phyloP scores from a whole-genome alignment of 2,797 vertebrate species.

The Linurgus olivaceus region DNA sequence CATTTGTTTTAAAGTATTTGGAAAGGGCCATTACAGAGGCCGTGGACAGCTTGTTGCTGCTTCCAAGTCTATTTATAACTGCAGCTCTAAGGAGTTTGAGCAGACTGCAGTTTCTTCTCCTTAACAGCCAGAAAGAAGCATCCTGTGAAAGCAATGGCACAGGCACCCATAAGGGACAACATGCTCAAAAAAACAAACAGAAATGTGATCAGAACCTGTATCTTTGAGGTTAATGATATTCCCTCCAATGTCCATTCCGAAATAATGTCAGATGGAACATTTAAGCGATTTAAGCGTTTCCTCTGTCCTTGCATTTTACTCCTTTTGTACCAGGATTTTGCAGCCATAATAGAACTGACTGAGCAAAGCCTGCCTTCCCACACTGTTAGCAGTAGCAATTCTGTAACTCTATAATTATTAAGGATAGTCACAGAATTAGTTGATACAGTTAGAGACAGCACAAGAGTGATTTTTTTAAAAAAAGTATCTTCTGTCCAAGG shows the following conservation, averaged over 20 bases:
- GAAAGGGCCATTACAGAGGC: conserved; percentile 69
- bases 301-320: not conserved
- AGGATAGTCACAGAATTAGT: not conserved
- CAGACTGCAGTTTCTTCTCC: conserved; percentile 54
- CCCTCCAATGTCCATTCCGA: not conserved
- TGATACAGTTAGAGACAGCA: not conserved
- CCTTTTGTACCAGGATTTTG: not conserved
- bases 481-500: not conserved
- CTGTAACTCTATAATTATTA: not conserved
- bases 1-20: conserved; percentile 82
- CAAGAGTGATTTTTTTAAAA: not conserved
- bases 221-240: not conserved
- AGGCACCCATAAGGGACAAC: not conserved
- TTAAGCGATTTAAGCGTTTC: not conserved
- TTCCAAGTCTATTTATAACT: conserved; percentile 76
- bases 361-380: not conserved
- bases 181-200: not conserved
- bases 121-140: conserved; percentile 23
- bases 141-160: conserved; percentile 7
- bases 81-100: not conserved
- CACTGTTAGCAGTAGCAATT: not conserved
- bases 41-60: conserved; percentile 57
- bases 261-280: not conserved
- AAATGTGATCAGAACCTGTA: not conserved
- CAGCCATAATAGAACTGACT: not conserved